These are phyloP conservation scores for Biston stratarius DNA, from an alignment of 2,888 invertebrate species.

Conservation along the genomic window DNA sequence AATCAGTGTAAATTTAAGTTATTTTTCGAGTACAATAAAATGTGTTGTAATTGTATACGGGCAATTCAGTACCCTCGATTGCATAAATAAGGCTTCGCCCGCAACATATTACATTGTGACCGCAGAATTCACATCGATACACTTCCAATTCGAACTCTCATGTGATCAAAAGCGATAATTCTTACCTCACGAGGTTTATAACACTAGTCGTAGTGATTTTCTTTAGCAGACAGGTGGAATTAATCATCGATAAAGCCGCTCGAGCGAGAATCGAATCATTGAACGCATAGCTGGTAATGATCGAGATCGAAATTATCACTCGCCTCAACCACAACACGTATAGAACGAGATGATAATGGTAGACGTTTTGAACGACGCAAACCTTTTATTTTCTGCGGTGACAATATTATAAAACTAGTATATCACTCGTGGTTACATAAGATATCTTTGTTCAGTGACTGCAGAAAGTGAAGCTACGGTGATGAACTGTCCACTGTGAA, in stretches of 20 bases:
- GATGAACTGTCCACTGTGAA: constrained; percentile 32
- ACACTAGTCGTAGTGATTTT: constrained; percentile 52
- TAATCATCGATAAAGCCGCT: constrained; percentile 67
- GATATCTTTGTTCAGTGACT: constrained; percentile 36
- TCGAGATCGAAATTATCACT: constrained; percentile 76
- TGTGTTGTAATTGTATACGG: constrained; percentile 68
- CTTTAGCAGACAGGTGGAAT: constrained; percentile 60
- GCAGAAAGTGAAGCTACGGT: constrained; percentile 13
- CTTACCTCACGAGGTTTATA: constrained; percentile 64
- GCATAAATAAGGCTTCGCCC: constrained; percentile 79
- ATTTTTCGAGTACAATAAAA: constrained; percentile 50
- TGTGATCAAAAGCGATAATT: constrained; percentile 75
- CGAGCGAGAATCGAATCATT: constrained; percentile 53
- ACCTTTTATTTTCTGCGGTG: constrained; percentile 72
- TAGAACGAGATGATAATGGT: constrained; percentile 81
- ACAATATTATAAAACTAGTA: constrained; percentile 55
- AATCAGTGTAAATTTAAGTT: constrained; percentile 28
- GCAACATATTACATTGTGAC: constrained; percentile 66
- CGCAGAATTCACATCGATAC: constrained; percentile 77
- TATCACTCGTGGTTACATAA: constrained; percentile 61
- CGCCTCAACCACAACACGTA: constrained; percentile 78
- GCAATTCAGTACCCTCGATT: constrained; percentile 74
- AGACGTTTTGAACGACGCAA: constrained; percentile 50
- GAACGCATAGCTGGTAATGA: constrained; percentile 67
- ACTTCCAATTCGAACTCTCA: constrained; percentile 62